Evolutionary conservation across 23 tunicate genomes (phyloP).

Genomic region (Oikopleura dioica): DNA sequence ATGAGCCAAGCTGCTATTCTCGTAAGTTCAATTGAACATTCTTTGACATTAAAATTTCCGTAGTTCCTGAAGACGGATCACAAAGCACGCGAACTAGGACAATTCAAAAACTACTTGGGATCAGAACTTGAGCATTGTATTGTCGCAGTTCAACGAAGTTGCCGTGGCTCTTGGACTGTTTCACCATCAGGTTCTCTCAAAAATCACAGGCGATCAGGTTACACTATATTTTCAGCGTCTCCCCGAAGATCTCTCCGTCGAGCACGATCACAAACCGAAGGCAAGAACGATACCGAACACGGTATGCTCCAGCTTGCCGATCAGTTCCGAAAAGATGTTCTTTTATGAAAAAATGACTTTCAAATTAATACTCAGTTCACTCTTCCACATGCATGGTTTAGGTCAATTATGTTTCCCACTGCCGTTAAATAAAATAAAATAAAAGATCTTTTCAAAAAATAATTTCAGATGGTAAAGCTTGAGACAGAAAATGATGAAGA

Average conservation of each 20-base stretch:
- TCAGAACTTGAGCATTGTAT: not conserved
- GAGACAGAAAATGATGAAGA: not conserved
- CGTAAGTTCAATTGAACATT: not conserved
- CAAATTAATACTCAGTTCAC: too few species aligned
- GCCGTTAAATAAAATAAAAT: not conserved
- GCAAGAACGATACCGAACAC: not conserved
- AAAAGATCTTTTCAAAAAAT: not conserved
- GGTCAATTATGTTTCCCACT: too few species aligned
- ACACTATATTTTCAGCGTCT: too few species aligned
- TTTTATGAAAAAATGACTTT: not conserved
- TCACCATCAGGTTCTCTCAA: not conserved
- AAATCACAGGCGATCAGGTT: not conserved
- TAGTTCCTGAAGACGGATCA: not conserved
- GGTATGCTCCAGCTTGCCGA: not conserved
- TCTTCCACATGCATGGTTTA: too few species aligned
- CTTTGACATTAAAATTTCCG: not conserved
- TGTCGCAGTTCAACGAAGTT: not conserved
- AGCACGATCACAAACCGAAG: not conserved
- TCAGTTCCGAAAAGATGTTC: not conserved
- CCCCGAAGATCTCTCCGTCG: too few species aligned
- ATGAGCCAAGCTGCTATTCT: not conserved
- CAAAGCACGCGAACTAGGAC: not conserved
- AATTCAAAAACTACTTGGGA: not conserved
- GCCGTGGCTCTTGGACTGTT: not conserved
- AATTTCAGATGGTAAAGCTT: not conserved